Evolutionary conservation across 1,140 invertebrate species (phyloP).

Genomic region (Drosophila ananassae): DNA sequence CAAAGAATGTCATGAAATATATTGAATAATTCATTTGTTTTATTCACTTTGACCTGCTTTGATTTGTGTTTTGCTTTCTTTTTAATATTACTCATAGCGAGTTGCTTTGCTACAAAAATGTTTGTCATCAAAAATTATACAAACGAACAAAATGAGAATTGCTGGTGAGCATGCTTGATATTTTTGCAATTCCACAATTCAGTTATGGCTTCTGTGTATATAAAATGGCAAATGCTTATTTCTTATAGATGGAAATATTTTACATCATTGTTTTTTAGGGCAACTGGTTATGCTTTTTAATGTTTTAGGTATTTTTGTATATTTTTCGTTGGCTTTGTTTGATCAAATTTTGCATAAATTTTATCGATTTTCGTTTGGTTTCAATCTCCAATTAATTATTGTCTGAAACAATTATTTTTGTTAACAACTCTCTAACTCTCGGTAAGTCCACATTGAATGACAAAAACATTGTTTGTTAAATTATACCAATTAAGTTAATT

Average conservation of each 20-base stretch:
- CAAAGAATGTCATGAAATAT: constrained; percentile 19
- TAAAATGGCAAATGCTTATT: constrained; percentile 60
- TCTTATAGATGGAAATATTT: constrained; percentile 45
- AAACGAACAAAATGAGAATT: constrained; percentile 41
- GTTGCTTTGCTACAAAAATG: constrained; percentile 45
- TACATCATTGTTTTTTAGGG: constrained; percentile 36
- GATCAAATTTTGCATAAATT: constrained; percentile 28
- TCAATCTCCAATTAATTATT: constrained; percentile 66
- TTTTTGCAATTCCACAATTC: constrained; percentile 22
- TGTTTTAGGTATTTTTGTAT: constrained; percentile 45
- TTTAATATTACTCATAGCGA: constrained; percentile 9
- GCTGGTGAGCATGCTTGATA: constrained; percentile 18
- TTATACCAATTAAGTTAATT: constrained; percentile 3
- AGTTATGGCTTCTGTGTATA: constrained; percentile 48
- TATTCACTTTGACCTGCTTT: constrained; percentile 59
- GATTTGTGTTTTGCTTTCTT: constrained; percentile 28
- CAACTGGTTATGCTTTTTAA: constrained; percentile 10
- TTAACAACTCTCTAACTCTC: constrained; percentile 60
- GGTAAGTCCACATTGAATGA: constrained; percentile 19
- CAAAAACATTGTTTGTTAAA: constrained; percentile 28
- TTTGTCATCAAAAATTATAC: constrained; percentile 26
- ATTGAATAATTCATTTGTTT: constrained; percentile 60
- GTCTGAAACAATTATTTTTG: constrained; percentile 75
- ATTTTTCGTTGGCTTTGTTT: constrained; percentile 70
- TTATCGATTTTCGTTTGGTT: constrained; percentile 23